Evolutionary conservation across 1,140 invertebrate species (phyloP).

Genomic region (Tetraneura akinire): DNA sequence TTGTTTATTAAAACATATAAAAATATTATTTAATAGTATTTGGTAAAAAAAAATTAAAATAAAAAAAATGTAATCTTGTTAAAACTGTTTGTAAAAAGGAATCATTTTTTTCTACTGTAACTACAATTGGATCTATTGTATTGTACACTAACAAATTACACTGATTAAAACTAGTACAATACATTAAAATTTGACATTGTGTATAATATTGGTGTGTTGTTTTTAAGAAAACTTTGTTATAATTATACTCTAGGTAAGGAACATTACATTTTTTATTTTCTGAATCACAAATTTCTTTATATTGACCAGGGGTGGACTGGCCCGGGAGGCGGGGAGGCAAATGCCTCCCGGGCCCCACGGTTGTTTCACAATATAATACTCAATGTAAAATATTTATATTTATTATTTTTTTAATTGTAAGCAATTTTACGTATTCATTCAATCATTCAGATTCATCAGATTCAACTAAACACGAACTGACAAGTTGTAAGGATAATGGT

Average conservation of each 20-base stretch:
- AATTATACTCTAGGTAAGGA: background rate
- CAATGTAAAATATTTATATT: too few species aligned
- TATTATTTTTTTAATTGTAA: too few species aligned
- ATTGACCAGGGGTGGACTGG: too few species aligned
- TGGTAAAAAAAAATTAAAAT: background rate
- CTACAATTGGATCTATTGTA: background rate
- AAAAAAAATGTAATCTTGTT: background rate
- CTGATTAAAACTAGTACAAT: background rate
- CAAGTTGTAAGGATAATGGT: too few species aligned
- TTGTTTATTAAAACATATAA: too few species aligned
- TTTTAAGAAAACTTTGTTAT: background rate
- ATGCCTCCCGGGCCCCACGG: too few species aligned
- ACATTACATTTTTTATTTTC: background rate
- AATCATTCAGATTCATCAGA: too few species aligned
- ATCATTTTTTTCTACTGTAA: background rate
- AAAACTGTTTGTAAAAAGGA: background rate
- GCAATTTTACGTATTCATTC: too few species aligned
- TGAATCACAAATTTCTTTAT: background rate
- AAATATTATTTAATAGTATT: too few species aligned
- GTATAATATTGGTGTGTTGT: background rate
- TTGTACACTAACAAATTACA: background rate
- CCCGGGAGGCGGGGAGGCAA: too few species aligned
- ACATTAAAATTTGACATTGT: conserved; percentile 2
- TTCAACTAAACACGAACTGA: too few species aligned
- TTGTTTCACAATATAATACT: too few species aligned